Percentiles rank a stretch among this genome's conserved stretches.
phyloP scores from a whole-genome alignment of 2,797 vertebrate species.

The Toxotes lorentzi region DNA sequence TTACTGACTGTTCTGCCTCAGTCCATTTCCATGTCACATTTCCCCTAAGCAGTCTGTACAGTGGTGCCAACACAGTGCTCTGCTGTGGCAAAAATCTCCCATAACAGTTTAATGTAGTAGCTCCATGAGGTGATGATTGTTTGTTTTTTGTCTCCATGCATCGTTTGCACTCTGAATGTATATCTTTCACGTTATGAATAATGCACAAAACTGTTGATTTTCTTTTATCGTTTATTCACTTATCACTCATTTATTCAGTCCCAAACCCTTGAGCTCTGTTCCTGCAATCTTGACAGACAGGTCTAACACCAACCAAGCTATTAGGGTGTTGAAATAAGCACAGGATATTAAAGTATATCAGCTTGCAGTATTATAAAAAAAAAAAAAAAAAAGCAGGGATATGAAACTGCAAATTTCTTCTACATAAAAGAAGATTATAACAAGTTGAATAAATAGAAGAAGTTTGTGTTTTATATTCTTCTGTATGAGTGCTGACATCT shows the following conservation, averaged over 20 bases:
- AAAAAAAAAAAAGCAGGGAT: constrained; percentile 33
- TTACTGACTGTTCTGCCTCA: no score
- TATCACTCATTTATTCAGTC: constrained; percentile 28
- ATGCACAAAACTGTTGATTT: not conserved
- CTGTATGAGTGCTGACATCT: not conserved
- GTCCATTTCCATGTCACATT: no score
- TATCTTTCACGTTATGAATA: constrained; percentile 37
- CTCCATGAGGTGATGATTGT: not conserved
- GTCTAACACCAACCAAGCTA: constrained; percentile 40
- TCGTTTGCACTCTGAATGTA: constrained; percentile 24
- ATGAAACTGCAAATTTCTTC: constrained; percentile 45
- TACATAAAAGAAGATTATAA: constrained; percentile 21
- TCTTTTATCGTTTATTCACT: no score
- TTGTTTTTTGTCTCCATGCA: constrained; percentile 2
- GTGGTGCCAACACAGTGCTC: no score
- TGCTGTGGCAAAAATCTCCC: no score
- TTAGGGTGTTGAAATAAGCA: constrained; percentile 47
- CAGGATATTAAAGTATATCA: constrained; percentile 65
- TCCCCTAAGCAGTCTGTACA: no score
- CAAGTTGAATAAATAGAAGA: constrained; percentile 24
- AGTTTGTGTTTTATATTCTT: constrained; percentile 12
- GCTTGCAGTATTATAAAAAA: constrained; percentile 45
- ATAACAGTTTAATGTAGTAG: no score
- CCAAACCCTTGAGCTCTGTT: constrained; percentile 32
- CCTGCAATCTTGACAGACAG: constrained; percentile 55